Evolutionary conservation across 2,113 vertebrate species (phyloP).

Genomic region (Rhadina sibilatrix): DNA sequence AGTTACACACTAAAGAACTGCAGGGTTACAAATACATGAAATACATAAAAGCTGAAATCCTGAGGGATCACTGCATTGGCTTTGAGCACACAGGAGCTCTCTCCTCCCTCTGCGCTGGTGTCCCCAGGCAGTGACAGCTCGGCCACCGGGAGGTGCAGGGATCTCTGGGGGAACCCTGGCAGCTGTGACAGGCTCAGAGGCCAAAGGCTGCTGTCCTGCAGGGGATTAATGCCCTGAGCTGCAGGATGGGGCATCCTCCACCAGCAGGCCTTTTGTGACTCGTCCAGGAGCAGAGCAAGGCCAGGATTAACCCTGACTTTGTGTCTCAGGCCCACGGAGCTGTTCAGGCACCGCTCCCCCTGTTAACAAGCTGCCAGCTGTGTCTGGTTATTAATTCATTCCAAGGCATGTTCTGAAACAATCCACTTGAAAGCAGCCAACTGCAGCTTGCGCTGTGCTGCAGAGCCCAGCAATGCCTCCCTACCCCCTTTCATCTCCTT

Average conservation of each 20-base stretch:
- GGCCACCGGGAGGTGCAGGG: rapidly evolving
- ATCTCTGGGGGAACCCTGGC: rapidly evolving
- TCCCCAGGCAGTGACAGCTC: background rate
- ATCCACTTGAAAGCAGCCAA: background rate
- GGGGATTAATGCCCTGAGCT: background rate
- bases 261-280: background rate
- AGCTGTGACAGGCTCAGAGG: background rate
- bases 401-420: background rate
- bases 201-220: background rate
- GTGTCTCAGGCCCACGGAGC: background rate
- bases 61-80: rapidly evolving
- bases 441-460: background rate
- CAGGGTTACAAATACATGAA: rapidly evolving
- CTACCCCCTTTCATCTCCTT: background rate
- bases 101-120: background rate
- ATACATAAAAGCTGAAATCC: background rate
- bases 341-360: background rate
- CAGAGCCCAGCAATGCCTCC: background rate
- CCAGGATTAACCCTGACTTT: background rate
- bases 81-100: background rate
- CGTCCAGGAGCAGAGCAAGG: background rate
- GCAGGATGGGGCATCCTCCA: rapidly evolving
- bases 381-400: background rate
- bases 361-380: background rate
- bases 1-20: background rate